These are phyloP conservation scores for Odontamblyopus rebecca DNA, from an alignment of 2,797 vertebrate species.

Conservation along the genomic window DNA sequence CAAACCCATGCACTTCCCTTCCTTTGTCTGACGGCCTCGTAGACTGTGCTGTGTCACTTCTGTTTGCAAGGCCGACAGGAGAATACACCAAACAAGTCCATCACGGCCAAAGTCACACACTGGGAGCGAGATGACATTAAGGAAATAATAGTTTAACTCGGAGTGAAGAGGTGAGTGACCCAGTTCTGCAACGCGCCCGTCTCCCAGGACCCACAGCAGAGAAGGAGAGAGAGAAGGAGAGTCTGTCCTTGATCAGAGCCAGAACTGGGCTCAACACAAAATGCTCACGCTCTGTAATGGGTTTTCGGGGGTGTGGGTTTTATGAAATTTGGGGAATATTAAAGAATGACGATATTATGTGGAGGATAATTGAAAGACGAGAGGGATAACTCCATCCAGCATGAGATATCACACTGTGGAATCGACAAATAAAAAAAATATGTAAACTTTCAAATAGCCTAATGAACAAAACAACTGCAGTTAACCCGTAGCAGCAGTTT, in stretches of 20 bases:
- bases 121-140: constrained; percentile 52
- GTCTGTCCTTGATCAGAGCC: constrained; percentile 68
- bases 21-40: not conserved
- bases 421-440: not conserved
- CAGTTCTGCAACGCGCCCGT: constrained; percentile 59
- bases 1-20: not conserved
- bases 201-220: constrained; percentile 62
- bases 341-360: not conserved
- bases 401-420: not conserved
- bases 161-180: constrained; percentile 70
- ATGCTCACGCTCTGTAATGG: constrained; percentile 21
- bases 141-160: constrained; percentile 62
- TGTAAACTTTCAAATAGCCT: no score
- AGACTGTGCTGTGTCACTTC: constrained; percentile 8
- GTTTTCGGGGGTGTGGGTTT: not conserved
- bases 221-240: constrained; percentile 72
- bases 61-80: constrained; percentile 31
- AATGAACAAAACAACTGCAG: no score
- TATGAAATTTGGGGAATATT: not conserved
- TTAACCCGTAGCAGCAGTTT: no score
- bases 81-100: constrained; percentile 55
- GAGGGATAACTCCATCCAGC: not conserved
- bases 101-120: constrained; percentile 57
- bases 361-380: not conserved
- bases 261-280: constrained; percentile 49